phyloP scores from a whole-genome alignment of 2,113 vertebrate species.

The Engystomops pustulosus region DNA sequence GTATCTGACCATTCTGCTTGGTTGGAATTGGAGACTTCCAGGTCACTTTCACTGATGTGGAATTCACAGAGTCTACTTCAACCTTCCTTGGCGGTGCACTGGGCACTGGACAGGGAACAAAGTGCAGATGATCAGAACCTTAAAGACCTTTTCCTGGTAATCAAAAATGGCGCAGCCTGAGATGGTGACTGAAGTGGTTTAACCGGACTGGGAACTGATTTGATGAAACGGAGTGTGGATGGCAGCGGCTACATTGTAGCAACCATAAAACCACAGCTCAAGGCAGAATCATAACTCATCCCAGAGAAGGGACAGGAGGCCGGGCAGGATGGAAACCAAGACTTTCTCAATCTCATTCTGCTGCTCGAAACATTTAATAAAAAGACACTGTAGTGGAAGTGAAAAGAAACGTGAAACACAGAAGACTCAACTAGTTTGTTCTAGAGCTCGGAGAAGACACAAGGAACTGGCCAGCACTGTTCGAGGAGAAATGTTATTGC shows the following conservation, averaged over 20 bases:
- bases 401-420: background rate
- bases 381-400: background rate
- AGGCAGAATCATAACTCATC: background rate
- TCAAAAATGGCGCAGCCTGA: background rate
- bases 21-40: conserved; percentile 90
- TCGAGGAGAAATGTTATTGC: background rate
- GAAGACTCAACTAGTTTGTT: background rate
- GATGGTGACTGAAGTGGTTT: background rate
- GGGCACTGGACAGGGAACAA: conserved; percentile 81
- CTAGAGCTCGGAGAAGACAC: background rate
- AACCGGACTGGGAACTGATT: background rate
- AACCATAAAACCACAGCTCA: background rate
- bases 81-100: conserved; percentile 92
- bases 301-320: background rate
- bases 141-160: background rate
- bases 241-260: background rate
- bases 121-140: background rate
- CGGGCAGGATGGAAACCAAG: background rate
- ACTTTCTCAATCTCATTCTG: background rate
- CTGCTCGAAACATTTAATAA: background rate
- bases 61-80: conserved; percentile 88
- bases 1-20: conserved; percentile 92
- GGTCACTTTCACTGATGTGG: conserved; percentile 85
- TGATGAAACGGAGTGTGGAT: too few relatives aligned
- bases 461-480: conserved; percentile 17